phyloP scores from a whole-genome alignment of 2,113 vertebrate species.

The Larimichthys polyactis region DNA sequence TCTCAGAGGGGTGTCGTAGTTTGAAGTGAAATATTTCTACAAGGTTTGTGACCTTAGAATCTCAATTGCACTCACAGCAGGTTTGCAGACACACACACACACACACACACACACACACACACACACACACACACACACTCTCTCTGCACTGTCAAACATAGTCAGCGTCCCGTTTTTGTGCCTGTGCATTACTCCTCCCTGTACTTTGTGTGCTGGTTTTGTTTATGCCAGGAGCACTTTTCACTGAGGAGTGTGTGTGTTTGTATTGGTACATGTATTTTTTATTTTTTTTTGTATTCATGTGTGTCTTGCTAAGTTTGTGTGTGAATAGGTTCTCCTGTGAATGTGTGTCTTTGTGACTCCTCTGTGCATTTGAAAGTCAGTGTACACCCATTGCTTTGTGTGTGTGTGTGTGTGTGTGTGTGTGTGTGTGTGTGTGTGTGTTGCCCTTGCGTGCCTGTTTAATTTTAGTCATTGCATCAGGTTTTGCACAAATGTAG shows the following conservation, averaged over 20 bases:
- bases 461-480: not conserved
- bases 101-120: constrained; percentile 9
- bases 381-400: not conserved
- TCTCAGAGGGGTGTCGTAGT: constrained; percentile 62
- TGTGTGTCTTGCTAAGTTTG: not conserved
- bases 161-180: constrained; percentile 65
- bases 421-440: not conserved
- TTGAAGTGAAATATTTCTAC: constrained; percentile 67
- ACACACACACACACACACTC: constrained; percentile 18
- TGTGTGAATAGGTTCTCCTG: not conserved
- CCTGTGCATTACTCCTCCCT: constrained; percentile 50
- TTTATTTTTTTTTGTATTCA: not conserved
- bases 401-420: not conserved
- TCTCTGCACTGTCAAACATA: constrained; percentile 61
- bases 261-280: constrained; percentile 15
- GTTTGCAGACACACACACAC: constrained; percentile 34
- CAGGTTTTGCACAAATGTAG: not conserved
- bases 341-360: not conserved
- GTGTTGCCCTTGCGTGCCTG: not conserved
- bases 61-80: constrained; percentile 62
- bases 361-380: no score
- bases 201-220: constrained; percentile 60
- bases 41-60: constrained; percentile 64
- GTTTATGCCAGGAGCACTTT: constrained; percentile 77
- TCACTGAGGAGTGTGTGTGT: constrained; percentile 34